Evolutionary conservation across 2,797 vertebrate species (phyloP).

Genomic region (Nannoperca australis): DNA sequence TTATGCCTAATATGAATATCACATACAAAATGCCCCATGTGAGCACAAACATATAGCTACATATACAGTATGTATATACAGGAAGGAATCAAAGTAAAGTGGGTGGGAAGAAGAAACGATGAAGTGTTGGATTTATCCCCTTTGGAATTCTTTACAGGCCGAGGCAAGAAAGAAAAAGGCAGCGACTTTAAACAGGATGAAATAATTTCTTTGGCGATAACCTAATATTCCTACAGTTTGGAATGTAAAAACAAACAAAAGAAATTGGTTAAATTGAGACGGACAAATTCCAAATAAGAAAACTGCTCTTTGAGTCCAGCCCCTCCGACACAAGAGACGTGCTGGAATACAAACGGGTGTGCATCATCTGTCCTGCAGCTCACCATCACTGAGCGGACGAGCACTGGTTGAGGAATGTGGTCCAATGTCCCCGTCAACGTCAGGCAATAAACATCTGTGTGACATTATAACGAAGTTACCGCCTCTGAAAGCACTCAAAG

Average conservation of each 20-base stretch:
- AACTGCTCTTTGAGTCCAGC: conserved; percentile 33
- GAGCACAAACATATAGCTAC: conserved; percentile 83
- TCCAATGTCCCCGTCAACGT: conserved; percentile 4
- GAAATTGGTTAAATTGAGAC: conserved; percentile 29
- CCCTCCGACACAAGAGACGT: not conserved
- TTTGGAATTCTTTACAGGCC: conserved; percentile 59
- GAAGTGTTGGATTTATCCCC: conserved; percentile 53
- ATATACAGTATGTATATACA: conserved; percentile 78
- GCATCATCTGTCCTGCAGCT: conserved; percentile 24
- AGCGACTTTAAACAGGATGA: conserved; percentile 57
- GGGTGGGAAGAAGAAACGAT: conserved; percentile 18
- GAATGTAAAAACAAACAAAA: conserved; percentile 60
- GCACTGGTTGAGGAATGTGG: not conserved
- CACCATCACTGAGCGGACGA: not conserved
- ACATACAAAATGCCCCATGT: conserved; percentile 80
- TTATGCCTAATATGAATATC: conserved; percentile 81
- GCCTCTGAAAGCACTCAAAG: conserved; percentile 14
- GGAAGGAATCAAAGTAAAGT: conserved; percentile 52
- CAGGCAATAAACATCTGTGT: conserved; percentile 14
- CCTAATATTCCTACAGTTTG: conserved; percentile 63
- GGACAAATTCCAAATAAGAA: conserved; percentile 28
- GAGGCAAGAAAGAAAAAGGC: conserved; percentile 45
- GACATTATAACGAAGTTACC: conserved; percentile 3
- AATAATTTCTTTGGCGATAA: conserved; percentile 79
- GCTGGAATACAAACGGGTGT: conserved; percentile 21